phyloP scores from a whole-genome alignment of 2,797 vertebrate species.

The Vultur gryphus region DNA sequence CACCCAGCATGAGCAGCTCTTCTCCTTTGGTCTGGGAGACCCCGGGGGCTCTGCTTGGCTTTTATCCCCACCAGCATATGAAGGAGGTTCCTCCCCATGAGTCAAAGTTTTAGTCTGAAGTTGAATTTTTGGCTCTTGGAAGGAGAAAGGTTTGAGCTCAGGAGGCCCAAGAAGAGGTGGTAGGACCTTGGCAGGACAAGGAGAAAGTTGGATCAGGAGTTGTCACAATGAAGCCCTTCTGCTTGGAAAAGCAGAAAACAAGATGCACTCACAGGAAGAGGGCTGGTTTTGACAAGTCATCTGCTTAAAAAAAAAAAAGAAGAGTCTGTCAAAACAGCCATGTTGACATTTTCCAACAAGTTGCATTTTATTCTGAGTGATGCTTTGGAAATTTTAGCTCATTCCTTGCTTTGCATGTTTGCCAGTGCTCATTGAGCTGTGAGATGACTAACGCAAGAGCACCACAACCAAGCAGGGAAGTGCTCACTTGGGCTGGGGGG shows the following conservation, averaged over 20 bases:
- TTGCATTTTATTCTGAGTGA: neutral
- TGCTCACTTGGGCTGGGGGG: neutral
- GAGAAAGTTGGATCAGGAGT: neutral
- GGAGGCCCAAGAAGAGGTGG: neutral
- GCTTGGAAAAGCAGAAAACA: neutral
- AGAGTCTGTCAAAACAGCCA: constrained; percentile 41
- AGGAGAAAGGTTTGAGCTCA: neutral
- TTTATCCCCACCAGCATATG: neutral
- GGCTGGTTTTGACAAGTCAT: constrained; percentile 1
- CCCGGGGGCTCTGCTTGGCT: neutral
- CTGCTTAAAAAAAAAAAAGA: neutral
- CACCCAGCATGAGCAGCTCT: neutral
- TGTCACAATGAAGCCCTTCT: neutral
- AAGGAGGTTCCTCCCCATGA: neutral
- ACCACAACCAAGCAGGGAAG: neutral
- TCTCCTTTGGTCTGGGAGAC: neutral
- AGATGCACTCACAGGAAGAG: neutral
- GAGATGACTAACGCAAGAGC: neutral
- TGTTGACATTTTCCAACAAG: constrained; percentile 47
- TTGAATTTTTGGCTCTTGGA: neutral
- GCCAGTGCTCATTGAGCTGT: neutral
- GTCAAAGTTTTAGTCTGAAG: neutral
- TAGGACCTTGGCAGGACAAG: neutral
- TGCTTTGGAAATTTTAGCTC: constrained; percentile 34
- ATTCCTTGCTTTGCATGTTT: neutral